A percentile compares a stretch with the other conserved stretches of the same genome.
phyloP scores from a whole-genome alignment of 2,888 invertebrate genomes.

The Cynaeus angustus region DNA sequence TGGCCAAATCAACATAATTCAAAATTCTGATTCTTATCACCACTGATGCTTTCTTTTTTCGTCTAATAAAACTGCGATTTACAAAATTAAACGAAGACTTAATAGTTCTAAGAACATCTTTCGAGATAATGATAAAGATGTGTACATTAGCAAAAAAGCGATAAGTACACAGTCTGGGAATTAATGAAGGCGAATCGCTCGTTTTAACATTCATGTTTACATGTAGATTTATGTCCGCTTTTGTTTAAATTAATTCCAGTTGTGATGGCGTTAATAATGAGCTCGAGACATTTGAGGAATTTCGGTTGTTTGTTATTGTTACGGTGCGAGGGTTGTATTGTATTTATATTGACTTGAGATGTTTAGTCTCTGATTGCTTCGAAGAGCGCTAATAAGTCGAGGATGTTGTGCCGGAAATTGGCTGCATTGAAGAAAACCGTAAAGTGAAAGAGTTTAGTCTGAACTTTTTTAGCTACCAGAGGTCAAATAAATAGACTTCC shows the following conservation, averaged over 20 bases:
- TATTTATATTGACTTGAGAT: constrained; percentile 42
- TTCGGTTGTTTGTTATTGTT: constrained; percentile 38
- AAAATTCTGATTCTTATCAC: not conserved
- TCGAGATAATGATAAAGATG: constrained; percentile 24
- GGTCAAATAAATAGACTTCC: not conserved
- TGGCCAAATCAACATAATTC: too few species aligned
- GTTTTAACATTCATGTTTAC: constrained; percentile 19
- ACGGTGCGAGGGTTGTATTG: constrained; percentile 37
- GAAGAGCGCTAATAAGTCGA: constrained; percentile 18
- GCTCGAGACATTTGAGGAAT: constrained; percentile 29
- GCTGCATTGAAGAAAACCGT: constrained; percentile 3
- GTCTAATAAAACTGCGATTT: not conserved
- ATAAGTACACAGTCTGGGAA: constrained; percentile 17
- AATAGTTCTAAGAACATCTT: constrained; percentile 10
- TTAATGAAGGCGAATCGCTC: constrained; percentile 9
- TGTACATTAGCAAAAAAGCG: constrained; percentile 2
- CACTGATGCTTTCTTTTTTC: not conserved
- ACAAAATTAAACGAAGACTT: constrained; percentile 3
- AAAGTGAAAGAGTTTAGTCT: constrained; percentile 4
- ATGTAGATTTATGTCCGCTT: constrained; percentile 17
- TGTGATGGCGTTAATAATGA: constrained; percentile 25
- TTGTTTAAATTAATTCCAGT: constrained; percentile 32
- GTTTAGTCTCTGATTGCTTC: constrained; percentile 40
- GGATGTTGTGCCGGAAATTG: constrained; percentile 24
- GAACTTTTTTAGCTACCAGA: not conserved